Conservation (phyloP, 2,113 vertebrate species). For the Seriola dumerili region DNA sequence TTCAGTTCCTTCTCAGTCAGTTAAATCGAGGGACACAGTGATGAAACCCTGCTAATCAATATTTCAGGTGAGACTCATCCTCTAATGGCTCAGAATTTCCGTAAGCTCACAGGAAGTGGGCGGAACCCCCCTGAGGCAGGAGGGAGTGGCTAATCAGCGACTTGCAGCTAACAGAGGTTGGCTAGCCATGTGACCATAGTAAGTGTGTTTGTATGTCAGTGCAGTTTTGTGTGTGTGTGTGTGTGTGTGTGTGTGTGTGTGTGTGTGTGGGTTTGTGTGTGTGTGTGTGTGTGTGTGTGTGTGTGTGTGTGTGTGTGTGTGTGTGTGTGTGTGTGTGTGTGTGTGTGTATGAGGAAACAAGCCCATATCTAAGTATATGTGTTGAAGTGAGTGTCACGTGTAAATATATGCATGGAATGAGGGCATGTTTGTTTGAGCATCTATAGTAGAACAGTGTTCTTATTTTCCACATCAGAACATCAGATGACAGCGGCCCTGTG, state of each 20-base stretch:
- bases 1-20: background rate
- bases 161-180: background rate
- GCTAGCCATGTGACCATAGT: background rate
- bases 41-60: background rate
- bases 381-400: background rate
- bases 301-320: background rate
- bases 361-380: too few species aligned
- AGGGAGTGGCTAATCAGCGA: background rate
- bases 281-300: background rate
- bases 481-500: constrained; percentile 3
- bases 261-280: background rate
- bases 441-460: background rate
- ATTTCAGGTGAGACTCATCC: background rate
- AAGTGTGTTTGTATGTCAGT: constrained; percentile 16
- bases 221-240: background rate
- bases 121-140: background rate
- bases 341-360: background rate
- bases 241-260: background rate
- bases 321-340: background rate
- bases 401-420: background rate
- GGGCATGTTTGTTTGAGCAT: constrained; percentile 10
- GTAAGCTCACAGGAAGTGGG: constrained; percentile 8
- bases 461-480: background rate
- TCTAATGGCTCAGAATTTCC: constrained; percentile 1
- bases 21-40: background rate